Evolutionary conservation across 1,140 invertebrate genomes (phyloP).

Genomic region (Atta colombica): DNA sequence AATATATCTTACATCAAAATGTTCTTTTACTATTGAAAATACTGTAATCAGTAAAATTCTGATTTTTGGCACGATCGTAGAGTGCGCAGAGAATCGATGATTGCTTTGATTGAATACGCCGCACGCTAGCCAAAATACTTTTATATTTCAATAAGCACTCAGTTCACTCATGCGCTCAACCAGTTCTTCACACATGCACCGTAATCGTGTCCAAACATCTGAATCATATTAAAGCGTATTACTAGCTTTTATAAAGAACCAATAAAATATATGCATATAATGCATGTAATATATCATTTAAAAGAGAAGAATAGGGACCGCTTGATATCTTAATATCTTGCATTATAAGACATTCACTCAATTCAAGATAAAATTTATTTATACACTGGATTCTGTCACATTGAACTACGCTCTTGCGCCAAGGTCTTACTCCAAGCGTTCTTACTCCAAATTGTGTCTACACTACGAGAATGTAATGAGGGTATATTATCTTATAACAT

Average conservation of each 20-base stretch:
- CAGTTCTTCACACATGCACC: no score
- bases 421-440: not conserved
- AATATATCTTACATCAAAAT: no score
- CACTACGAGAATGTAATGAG: not conserved
- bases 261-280: not conserved
- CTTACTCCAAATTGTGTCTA: not conserved
- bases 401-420: not conserved
- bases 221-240: not conserved
- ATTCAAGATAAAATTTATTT: not conserved
- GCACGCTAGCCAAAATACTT: no score
- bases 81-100: no score
- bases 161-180: no score
- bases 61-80: no score
- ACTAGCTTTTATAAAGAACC: not conserved
- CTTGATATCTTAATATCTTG: not conserved
- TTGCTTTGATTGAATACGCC: no score
- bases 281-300: not conserved
- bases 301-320: not conserved
- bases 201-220: no score
- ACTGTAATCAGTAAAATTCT: not conserved
- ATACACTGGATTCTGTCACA: not conserved
- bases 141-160: no score
- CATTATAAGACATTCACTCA: not conserved
- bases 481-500: not conserved
- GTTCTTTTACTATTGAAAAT: not conserved